Base-by-base conservation (phyloP, 2,888 invertebrate genomes). In the Drosophila greeni region DNA sequence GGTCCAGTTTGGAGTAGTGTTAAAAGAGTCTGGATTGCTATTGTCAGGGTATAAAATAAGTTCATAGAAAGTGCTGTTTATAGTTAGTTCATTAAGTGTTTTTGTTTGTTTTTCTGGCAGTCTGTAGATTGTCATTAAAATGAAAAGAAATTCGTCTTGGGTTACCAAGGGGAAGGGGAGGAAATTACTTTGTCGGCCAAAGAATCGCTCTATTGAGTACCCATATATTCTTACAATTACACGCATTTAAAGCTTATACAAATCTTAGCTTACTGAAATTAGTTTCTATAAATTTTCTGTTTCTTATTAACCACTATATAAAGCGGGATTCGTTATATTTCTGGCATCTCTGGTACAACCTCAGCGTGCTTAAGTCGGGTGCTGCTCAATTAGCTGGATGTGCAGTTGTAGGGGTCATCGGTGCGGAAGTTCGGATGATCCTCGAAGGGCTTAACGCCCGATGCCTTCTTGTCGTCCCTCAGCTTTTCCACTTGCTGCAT, bases 361-460 rank as follows among this genome's bases (percentile, higher is more conserved):
- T 82, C 66, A 52, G 43, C 61, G 58, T 59, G 37, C 48, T 37
- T 20, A 31, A 42, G 18, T 45, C 65, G 52, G 87, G 87, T 56
- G 76, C 75, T 73, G 79, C 74, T 74, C 81, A 85, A 88, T 88
- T 88, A 88, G 87, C 88, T 88, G 73, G 88, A 88, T 62, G 88
- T 88, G 76, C 89, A 89, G 73, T 89, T 89, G 71, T 88, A 88
- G 5, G 88, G 88, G 84, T 89, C 88, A 69, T 89, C 89, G 29
- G 87, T 86, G 62, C 89, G 89, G 73, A 88, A 88, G 66, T 88
- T 88, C 11, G 88, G 88, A 76, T 89, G 92, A 85, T 94, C 94
- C 86, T 95, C 95, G 85, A 92, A 94, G 0, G 95, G 94, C 33
- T 91, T 91, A 4, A 94, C 91, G 65, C 93, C 93, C 2, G 93